Evolutionary conservation across 2,113 vertebrate species (phyloP), one percentile per base, ranked within the genome.

Genomic region (Pseudorectes ferrugineus): DNA sequence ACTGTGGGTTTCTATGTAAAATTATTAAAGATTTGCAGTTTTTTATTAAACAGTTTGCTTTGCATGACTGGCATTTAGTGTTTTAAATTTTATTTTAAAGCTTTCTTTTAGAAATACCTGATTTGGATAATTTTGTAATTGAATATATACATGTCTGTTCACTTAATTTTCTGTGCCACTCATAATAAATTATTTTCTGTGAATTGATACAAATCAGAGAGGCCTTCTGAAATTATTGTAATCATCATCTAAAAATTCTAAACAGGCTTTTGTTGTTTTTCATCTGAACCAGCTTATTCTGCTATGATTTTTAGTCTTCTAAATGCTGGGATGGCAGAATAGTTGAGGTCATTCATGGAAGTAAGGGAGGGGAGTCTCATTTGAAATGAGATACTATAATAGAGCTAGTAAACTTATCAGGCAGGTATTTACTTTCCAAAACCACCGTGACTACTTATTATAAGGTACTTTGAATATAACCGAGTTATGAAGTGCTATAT

Each of bases 331-430:
- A 55, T 77, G 87, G 63, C 68, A 81, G 74, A 93, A 92, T 74
- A 94, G 78, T 94, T 96, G 82, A 84, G 92, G 88, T 94, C 75
- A 51, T 96, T 90, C 85, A 51, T 90, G 55, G 29, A 74, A 75
- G 52, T 63, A 81, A 75, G 63, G 85, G 65, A 94, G 72, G 52
- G 38, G 68, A 92, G 31, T 67, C 55, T 93, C 13, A 16, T 88
- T 83, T 86, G 72, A 92, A 86, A 86, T n/a, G 28, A 88, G 38
- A 45, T 73, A 57, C 43, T 85, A 14, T 62, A 83, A 70, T 58
- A 76, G 65, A 72, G 42, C 35, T 58, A 25, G 42, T 88, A 46
- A 94, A 94, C 79, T 85, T 89, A 43, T 8, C 31, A 66, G 79
- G 33, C 75, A 96, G 46, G 46, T 93, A 66, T 78, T 88, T 95